phyloP scores from a whole-genome alignment of 2,888 invertebrate genomes.

The Phoenoteleia sp. region DNA sequence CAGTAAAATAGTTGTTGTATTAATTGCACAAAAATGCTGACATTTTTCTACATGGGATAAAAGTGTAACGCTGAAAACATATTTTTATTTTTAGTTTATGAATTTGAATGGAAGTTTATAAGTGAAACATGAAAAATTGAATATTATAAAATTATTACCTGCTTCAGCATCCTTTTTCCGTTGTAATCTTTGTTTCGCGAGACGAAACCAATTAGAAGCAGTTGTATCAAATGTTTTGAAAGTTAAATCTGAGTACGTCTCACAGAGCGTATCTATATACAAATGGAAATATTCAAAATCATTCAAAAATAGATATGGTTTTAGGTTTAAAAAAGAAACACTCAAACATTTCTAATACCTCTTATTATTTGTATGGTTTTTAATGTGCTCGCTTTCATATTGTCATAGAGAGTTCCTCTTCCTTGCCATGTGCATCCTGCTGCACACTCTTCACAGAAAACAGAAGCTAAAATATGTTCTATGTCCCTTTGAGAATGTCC shows the following conservation, averaged over 20 bases:
- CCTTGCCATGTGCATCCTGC: conserved; percentile 14
- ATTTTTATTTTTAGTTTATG: neutral
- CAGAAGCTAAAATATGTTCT: neutral
- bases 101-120: neutral
- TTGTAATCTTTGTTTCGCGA: conserved; percentile 11
- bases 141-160: conserved; percentile 1
- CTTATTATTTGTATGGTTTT: neutral
- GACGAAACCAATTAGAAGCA: neutral
- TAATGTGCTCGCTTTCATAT: neutral
- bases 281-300: neutral
- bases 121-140: neutral
- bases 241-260: neutral
- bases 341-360: conserved; percentile 6
- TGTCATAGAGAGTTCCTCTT: neutral
- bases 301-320: too few species aligned
- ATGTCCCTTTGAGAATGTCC: neutral
- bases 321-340: too few species aligned
- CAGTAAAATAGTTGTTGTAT: too few species aligned
- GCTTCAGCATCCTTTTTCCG: neutral
- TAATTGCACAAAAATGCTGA: too few species aligned
- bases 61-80: neutral
- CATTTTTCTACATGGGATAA: too few species aligned
- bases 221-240: neutral
- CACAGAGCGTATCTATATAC: neutral
- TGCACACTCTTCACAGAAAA: conserved; percentile 6